A percentile compares a stretch with the other conserved stretches of the same genome.
Conservation (phyloP, 2,888 invertebrate genomes). For the Cheilosia scutellata region DNA sequence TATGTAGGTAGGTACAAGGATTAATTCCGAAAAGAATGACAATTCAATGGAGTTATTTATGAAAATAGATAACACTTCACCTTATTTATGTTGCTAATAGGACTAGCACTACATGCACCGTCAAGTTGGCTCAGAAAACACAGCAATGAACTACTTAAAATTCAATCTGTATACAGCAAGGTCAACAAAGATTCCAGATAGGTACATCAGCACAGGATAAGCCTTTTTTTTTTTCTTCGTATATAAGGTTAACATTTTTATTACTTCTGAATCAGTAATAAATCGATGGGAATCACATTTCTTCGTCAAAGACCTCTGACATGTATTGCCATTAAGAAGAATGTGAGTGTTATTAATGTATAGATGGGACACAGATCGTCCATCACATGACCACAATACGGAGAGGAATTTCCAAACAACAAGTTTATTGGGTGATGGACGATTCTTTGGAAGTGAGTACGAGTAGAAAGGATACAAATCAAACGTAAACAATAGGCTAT, state of each 20-base stretch:
- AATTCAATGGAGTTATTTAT: background rate
- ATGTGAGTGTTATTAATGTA: conserved; percentile 55
- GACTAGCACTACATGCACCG: no score
- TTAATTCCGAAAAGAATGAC: background rate
- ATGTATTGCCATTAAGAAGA: conserved; percentile 32
- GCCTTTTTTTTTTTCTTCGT: background rate
- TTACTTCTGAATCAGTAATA: conserved; percentile 40
- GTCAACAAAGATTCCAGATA: conserved; percentile 8
- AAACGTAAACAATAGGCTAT: conserved; percentile 22
- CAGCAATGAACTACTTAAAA: background rate
- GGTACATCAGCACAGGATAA: background rate
- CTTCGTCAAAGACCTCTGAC: conserved; percentile 34
- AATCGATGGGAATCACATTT: conserved; percentile 62
- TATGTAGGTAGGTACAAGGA: background rate
- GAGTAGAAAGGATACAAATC: background rate
- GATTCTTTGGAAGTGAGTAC: background rate
- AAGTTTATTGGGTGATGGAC: conserved; percentile 1
- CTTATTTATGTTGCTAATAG: no score
- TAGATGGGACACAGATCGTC: conserved; percentile 25
- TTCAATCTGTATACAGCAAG: background rate
- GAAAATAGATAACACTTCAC: background rate
- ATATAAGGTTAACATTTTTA: conserved; percentile 36
- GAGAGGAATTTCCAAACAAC: conserved; percentile 4
- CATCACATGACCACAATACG: conserved; percentile 5
- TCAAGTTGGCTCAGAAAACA: no score